Conservation (phyloP, 2,888 invertebrate species). For the Rotaria sp. region DNA sequence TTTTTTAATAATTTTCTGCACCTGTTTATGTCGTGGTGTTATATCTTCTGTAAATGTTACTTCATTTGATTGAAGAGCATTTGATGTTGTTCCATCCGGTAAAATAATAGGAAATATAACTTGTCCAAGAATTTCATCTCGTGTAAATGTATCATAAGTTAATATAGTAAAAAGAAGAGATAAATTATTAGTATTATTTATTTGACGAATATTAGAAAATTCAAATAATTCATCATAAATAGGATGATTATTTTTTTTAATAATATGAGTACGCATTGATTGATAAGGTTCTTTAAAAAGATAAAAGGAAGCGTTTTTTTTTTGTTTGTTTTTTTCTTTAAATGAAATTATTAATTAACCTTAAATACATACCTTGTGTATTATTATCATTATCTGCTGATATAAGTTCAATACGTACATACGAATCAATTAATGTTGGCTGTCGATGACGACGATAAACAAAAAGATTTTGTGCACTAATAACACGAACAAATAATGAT, state of each 20-base stretch:
- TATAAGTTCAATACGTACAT: background rate
- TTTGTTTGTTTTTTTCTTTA: background rate
- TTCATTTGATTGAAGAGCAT: background rate
- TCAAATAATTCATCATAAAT: background rate
- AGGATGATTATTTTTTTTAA: background rate
- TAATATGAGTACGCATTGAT: background rate
- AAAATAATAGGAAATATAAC: constrained; percentile 66
- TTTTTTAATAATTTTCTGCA: constrained; percentile 48
- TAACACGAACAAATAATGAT: background rate
- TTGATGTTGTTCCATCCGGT: constrained; percentile 54
- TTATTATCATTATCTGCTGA: background rate
- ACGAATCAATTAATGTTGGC: background rate
- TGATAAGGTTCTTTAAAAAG: background rate
- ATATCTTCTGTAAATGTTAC: constrained; percentile 68
- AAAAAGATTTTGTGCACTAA: background rate
- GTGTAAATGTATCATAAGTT: constrained; percentile 84
- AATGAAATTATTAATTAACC: too few species aligned
- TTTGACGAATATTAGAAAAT: background rate
- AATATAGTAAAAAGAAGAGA: constrained; percentile 48
- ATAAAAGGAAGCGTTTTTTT: background rate
- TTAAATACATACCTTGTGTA: background rate
- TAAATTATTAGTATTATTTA: background rate
- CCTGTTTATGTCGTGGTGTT: constrained; percentile 83
- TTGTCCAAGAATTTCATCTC: constrained; percentile 96
- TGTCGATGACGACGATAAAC: background rate